Evolutionary conservation across 2,888 invertebrate species (phyloP).

Genomic region (Agonopterix arenella): DNA sequence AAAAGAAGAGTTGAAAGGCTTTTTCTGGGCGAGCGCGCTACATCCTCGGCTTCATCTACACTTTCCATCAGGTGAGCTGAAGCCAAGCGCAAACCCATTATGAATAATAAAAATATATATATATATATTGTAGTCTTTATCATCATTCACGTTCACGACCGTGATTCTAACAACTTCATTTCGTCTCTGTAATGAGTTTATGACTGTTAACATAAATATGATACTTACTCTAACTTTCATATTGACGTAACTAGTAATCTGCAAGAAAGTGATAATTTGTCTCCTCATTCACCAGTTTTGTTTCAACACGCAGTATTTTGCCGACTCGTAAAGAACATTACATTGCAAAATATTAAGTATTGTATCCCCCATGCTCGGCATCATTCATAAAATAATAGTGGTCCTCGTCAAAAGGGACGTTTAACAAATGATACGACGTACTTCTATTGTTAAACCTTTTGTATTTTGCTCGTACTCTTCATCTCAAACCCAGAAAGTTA

Average conservation of each 20-base stretch:
- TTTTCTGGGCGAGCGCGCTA: too few relatives aligned
- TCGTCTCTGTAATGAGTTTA: too few relatives aligned
- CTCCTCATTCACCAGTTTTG: background rate
- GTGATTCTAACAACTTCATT: too few relatives aligned
- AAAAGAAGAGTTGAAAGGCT: too few relatives aligned
- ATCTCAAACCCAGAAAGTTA: conserved; percentile 26
- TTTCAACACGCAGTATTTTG: background rate
- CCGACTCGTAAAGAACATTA: conserved; percentile 2
- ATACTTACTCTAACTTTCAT: too few relatives aligned
- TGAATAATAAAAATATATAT: too few relatives aligned
- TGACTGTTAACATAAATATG: too few relatives aligned
- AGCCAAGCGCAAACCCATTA: too few relatives aligned
- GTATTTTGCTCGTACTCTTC: conserved; percentile 56
- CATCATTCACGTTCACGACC: too few relatives aligned
- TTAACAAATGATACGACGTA: conserved; percentile 74
- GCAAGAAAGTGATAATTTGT: background rate
- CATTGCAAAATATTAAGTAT: conserved; percentile 23
- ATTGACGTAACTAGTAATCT: background rate
- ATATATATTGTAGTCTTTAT: too few relatives aligned
- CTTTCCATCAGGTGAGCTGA: too few relatives aligned
- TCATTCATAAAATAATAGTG: conserved; percentile 73
- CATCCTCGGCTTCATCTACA: too few relatives aligned
- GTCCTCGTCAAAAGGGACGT: conserved; percentile 71
- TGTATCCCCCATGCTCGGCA: conserved; percentile 46
- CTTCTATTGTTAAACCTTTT: conserved; percentile 71